phyloP scores from a whole-genome alignment of 2,797 vertebrate species.

The Microctenopoma stevenorrisi region DNA sequence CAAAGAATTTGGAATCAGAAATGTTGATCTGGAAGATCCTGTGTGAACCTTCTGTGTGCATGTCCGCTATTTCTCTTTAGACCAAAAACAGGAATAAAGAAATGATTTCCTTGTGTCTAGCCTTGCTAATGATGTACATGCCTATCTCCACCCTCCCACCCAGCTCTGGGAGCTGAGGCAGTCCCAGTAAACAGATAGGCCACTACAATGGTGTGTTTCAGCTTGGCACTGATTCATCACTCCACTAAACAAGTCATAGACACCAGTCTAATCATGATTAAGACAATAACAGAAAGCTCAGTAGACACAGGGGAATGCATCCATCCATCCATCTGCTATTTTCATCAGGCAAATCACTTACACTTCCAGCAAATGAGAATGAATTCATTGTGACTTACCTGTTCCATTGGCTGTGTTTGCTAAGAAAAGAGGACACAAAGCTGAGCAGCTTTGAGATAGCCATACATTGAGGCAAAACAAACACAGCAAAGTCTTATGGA shows the following conservation, averaged over 20 bases:
- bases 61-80: constrained; percentile 39
- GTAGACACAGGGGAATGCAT: constrained; percentile 62
- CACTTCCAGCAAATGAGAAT: constrained; percentile 81
- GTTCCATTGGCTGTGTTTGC: constrained; percentile 79
- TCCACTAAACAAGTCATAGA: constrained; percentile 63
- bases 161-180: constrained; percentile 49
- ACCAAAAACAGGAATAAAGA: constrained; percentile 76
- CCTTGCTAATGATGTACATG: constrained; percentile 58
- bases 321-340: constrained; percentile 73
- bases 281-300: constrained; percentile 69
- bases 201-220: constrained; percentile 64
- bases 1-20: constrained; percentile 47
- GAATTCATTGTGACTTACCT: constrained; percentile 81
- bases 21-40: constrained; percentile 37
- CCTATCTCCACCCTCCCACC: constrained; percentile 50
- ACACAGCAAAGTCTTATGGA: constrained; percentile 61
- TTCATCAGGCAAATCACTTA: constrained; percentile 81
- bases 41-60: constrained; percentile 34
- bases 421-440: constrained; percentile 80
- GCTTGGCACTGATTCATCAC: constrained; percentile 67
- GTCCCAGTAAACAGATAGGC: constrained; percentile 62
- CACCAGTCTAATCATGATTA: constrained; percentile 78
- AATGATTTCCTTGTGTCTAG: constrained; percentile 51
- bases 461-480: constrained; percentile 65
- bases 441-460: constrained; percentile 79